Evolutionary conservation across 2,113 vertebrate species (phyloP).

Genomic region (Lutjanus erythropterus): DNA sequence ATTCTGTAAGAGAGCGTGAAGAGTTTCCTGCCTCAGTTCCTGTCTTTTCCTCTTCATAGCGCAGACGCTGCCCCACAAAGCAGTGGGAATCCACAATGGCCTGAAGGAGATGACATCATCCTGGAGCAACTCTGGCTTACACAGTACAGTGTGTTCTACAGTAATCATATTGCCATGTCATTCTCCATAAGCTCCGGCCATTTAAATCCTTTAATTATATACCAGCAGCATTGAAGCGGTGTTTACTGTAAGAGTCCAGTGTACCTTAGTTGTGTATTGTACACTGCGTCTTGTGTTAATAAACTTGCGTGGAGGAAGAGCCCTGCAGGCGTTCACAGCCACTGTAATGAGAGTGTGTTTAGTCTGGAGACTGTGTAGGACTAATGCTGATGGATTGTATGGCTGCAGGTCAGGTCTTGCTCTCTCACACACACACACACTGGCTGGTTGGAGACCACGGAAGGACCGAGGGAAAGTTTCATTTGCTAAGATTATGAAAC

Average conservation of each 20-base stretch:
- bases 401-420: constrained; percentile 84
- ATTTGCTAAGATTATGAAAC: constrained; percentile 48
- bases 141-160: constrained; percentile 60
- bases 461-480: constrained; percentile 55
- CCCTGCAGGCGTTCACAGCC: constrained; percentile 73
- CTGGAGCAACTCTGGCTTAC: constrained; percentile 55
- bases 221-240: constrained; percentile 65
- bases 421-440: constrained; percentile 57
- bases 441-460: constrained; percentile 47
- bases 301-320: constrained; percentile 81
- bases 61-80: constrained; percentile 51
- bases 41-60: constrained; percentile 21
- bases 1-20: constrained; percentile 54
- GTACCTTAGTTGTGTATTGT: constrained; percentile 68
- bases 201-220: constrained; percentile 77
- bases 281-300: constrained; percentile 80
- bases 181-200: constrained; percentile 62
- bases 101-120: constrained; percentile 77
- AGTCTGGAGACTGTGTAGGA: constrained; percentile 84
- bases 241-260: constrained; percentile 75
- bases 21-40: constrained; percentile 56
- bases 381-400: constrained; percentile 87
- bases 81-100: constrained; percentile 52
- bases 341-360: constrained; percentile 87
- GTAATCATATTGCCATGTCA: constrained; percentile 78